These are phyloP conservation scores for Pseudopleuronectes americanus DNA, from an alignment of 2,797 vertebrate species.

Conservation along the genomic window DNA sequence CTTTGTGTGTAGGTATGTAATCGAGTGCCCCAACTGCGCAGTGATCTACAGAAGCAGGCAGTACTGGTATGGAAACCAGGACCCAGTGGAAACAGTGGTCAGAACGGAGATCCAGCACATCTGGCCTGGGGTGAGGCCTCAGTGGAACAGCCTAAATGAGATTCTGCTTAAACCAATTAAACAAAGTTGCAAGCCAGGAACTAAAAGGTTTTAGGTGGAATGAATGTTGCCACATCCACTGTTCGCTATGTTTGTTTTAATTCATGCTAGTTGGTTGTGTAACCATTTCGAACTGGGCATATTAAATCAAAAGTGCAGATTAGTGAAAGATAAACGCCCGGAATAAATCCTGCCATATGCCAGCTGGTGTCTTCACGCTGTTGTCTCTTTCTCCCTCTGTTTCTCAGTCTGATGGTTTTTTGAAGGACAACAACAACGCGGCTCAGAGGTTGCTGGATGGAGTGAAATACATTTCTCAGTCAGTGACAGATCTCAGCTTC, in stretches of 20 bases:
- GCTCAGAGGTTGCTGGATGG: conserved; percentile 97
- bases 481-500: conserved; percentile 95
- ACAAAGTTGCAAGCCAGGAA: conserved; percentile 16
- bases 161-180: conserved; percentile 24
- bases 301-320: conserved; percentile 3
- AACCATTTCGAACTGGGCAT: neutral
- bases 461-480: conserved; percentile 98
- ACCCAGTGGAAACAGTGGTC: conserved; percentile 98
- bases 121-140: conserved; percentile 93
- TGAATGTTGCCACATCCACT: neutral
- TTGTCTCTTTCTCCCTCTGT: no score
- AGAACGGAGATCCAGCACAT: conserved; percentile 98
- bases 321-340: neutral
- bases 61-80: conserved; percentile 99
- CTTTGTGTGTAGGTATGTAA: conserved; percentile 88
- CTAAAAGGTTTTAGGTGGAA: neutral
- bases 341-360: neutral
- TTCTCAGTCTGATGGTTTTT: conserved; percentile 91
- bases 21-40: conserved; percentile 95
- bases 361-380: neutral
- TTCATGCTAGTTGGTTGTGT: neutral
- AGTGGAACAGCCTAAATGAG: conserved; percentile 11
- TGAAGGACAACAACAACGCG: conserved; percentile 99
- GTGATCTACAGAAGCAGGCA: conserved; percentile 98
- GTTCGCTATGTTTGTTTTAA: neutral